Percentiles rank a stretch among this genome's conserved stretches.
Evolutionary conservation across 2,888 invertebrate species (phyloP).

Genomic region (Eremobia ochroleuca): DNA sequence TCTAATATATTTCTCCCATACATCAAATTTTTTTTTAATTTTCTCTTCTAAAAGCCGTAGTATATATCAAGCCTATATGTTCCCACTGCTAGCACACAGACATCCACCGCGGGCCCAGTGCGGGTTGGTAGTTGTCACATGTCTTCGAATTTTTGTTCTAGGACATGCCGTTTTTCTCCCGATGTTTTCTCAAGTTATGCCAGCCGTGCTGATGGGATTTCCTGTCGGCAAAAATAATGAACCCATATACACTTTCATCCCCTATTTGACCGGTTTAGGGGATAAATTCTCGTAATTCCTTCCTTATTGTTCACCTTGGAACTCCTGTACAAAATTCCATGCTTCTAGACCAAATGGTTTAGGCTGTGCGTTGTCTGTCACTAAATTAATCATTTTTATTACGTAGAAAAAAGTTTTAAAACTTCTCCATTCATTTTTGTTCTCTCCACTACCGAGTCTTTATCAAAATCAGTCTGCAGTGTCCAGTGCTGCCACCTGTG

Average conservation of each 20-base stretch:
- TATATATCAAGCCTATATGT: no score
- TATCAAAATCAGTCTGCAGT: conserved; percentile 47
- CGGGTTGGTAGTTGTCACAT: background rate
- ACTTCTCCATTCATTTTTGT: conserved; percentile 6
- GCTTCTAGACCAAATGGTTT: background rate
- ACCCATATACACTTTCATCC: background rate
- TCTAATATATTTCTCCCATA: background rate
- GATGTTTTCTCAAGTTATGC: background rate
- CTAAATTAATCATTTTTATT: background rate
- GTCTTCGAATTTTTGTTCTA: background rate
- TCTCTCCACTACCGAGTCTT: background rate
- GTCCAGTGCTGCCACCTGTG: conserved; percentile 40
- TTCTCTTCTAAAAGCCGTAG: background rate
- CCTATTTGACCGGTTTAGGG: background rate
- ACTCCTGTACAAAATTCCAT: background rate
- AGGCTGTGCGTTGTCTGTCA: background rate
- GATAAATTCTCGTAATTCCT: background rate
- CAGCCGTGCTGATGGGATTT: no score
- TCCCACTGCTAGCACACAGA: no score
- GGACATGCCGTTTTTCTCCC: background rate
- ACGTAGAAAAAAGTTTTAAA: background rate
- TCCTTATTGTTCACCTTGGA: background rate
- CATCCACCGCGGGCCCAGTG: no score
- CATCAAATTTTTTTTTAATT: background rate
- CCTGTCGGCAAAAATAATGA: background rate